These are phyloP conservation scores for Linurgus olivaceus DNA, from an alignment of 2,797 vertebrate species.

Conservation along the genomic window DNA sequence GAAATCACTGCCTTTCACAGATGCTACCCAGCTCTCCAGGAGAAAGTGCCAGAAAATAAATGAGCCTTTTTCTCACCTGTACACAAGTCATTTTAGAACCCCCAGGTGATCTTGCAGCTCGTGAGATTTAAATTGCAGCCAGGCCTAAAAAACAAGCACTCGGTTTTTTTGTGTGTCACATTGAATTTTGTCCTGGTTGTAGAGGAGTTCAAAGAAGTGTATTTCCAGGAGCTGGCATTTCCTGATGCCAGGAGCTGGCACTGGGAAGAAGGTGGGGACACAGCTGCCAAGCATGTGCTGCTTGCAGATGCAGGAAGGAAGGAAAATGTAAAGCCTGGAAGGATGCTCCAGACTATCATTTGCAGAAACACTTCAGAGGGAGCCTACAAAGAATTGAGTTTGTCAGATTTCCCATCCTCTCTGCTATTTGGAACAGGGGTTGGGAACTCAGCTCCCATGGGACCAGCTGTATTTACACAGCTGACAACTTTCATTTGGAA, in stretches of 20 bases:
- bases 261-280: neutral
- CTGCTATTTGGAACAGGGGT: neutral
- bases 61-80: slow-evolving; percentile 1
- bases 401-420: neutral
- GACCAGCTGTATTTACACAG: neutral
- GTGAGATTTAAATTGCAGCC: neutral
- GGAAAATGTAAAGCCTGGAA: neutral
- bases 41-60: slow-evolving; percentile 24
- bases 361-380: neutral
- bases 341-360: neutral
- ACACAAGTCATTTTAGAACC: neutral
- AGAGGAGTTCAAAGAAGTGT: neutral
- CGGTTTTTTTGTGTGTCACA: neutral
- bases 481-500: slow-evolving; percentile 23
- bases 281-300: neutral
- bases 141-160: neutral
- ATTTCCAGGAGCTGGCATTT: neutral
- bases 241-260: neutral
- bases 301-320: neutral
- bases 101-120: neutral
- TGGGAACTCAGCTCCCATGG: neutral
- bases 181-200: neutral
- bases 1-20: slow-evolving; percentile 1
- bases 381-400: neutral
- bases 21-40: neutral